Evolutionary conservation across 2,888 invertebrate species (phyloP), one percentile per base, ranked within the genome.

Genomic region (Leptogaster cylindrica): DNA sequence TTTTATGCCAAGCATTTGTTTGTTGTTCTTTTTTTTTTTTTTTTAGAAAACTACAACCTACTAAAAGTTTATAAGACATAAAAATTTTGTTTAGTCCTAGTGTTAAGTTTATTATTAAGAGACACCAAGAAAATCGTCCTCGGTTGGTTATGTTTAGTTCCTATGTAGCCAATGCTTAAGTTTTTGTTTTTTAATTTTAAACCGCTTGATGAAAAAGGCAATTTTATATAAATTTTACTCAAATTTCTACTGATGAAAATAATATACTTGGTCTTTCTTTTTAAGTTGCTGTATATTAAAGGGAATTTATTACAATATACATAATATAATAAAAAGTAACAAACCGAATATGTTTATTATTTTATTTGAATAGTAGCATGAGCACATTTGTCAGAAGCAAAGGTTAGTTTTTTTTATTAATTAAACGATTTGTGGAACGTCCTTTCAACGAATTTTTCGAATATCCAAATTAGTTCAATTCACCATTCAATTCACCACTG

Each of bases 261-360:
- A 20, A 58, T 14, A 23, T 23, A 58, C 20, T 41, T 14, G 39
- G 58, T 41, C 20, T 14, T 58, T 58, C n/a, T 58, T 58, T 58
- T 41, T 58, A 58, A 58, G 58, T 58, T 58, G 31, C 58, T 58
- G 58, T 58, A 58, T 58, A 41, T 41, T 58, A 58, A 58, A 41
- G 58, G 58, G 39, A 58, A 58, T 58, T 58, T 58, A 58, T 58
- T 58, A 58, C 39, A 58, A 46, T 18, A 46, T 16, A n/a, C n/a
- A n/a, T n/a, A 51, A 51, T 27, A 39, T 58, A 41, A 36, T 41
- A 58, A 58, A 58, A 58, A 14, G 25, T 41, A 16, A 36, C 1
- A 7, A 52, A 33, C 2, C 20, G n/a, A 14, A 33, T 6, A 23
- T n/a, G 46, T 23, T 44, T n/a, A n/a, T 44, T 8, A 44, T 44